Percentiles rank a stretch among this genome's conserved stretches.
Evolutionary conservation across 2,113 vertebrate genomes (phyloP).

Genomic region (Arothron firmamentum): DNA sequence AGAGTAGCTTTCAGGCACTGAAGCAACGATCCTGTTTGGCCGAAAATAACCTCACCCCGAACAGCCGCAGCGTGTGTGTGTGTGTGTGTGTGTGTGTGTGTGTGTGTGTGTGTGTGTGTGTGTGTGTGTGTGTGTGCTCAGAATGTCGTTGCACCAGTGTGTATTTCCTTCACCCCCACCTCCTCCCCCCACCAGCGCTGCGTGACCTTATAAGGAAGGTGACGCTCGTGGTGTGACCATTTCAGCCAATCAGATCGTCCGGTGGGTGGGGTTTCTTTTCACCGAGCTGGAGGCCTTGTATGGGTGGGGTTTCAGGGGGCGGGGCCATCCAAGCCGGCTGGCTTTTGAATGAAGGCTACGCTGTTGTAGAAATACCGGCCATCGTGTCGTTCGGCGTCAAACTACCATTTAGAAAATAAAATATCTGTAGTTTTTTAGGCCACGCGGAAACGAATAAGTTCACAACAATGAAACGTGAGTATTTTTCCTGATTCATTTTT

Average conservation of each 20-base stretch:
- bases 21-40: constrained; percentile 21
- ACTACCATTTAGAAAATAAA: too few relatives aligned
- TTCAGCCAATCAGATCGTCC: constrained; percentile 67
- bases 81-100: constrained; percentile 17
- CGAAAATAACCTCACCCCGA: constrained; percentile 66
- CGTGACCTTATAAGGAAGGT: constrained; percentile 69
- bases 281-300: constrained; percentile 42
- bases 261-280: constrained; percentile 3
- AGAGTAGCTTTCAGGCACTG: too few relatives aligned
- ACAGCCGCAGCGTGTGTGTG: constrained; percentile 24
- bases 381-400: not conserved
- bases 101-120: constrained; percentile 10
- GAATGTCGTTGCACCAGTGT: too few relatives aligned
- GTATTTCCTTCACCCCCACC: constrained; percentile 5
- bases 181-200: constrained; percentile 23
- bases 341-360: constrained; percentile 75
- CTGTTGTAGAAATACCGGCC: constrained; percentile 30
- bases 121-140: not conserved
- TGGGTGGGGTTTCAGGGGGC: constrained; percentile 69
- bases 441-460: not conserved
- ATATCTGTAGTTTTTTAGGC: not conserved
- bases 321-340: constrained; percentile 46
- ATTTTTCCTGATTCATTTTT: not conserved
- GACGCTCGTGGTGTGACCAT: constrained; percentile 80
- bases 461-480: constrained; percentile 62